Evolutionary conservation across 2,888 invertebrate species (phyloP).

Genomic region (Caenorhabditis imperialis): DNA sequence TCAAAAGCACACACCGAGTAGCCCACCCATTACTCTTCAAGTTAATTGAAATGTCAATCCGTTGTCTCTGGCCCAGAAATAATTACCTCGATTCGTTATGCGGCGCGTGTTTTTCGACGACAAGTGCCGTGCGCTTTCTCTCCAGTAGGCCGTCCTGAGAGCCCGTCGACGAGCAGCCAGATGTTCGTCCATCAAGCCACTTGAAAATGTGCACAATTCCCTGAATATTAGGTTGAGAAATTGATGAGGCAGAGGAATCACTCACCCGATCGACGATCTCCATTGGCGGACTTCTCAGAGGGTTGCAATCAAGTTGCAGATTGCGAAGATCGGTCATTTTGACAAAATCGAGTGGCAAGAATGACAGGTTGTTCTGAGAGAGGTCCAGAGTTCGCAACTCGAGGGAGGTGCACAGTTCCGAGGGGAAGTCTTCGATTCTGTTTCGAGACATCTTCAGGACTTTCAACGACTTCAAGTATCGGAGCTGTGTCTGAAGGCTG

Average conservation of each 20-base stretch:
- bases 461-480: slow-evolving; percentile 42
- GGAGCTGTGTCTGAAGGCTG: slow-evolving; percentile 28
- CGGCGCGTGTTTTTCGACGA: slow-evolving; percentile 36
- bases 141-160: slow-evolving; percentile 34
- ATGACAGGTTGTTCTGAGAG: slow-evolving; percentile 56
- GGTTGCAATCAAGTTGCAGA: slow-evolving; percentile 43
- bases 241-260: slow-evolving; percentile 14
- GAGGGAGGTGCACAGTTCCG: slow-evolving; percentile 55
- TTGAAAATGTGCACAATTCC: slow-evolving; percentile 59
- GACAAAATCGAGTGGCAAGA: slow-evolving; percentile 56
- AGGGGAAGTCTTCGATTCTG: slow-evolving; percentile 43
- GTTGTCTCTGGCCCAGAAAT: slow-evolving; percentile 18
- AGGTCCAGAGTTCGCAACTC: slow-evolving; percentile 60
- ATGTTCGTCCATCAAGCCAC: slow-evolving; percentile 58
- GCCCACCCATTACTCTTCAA: slow-evolving; percentile 28
- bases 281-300: slow-evolving; percentile 47
- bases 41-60: slow-evolving; percentile 34
- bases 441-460: slow-evolving; percentile 49
- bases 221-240: slow-evolving; percentile 34
- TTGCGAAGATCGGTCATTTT: slow-evolving; percentile 56
- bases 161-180: slow-evolving; percentile 45
- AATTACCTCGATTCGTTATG: slow-evolving; percentile 57
- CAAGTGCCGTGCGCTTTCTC: slow-evolving; percentile 31
- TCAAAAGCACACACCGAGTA: neutral
- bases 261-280: slow-evolving; percentile 50